These are phyloP conservation scores for Amphiprion clarkii DNA, from an alignment of 2,797 vertebrate genomes.

Conservation along the genomic window DNA sequence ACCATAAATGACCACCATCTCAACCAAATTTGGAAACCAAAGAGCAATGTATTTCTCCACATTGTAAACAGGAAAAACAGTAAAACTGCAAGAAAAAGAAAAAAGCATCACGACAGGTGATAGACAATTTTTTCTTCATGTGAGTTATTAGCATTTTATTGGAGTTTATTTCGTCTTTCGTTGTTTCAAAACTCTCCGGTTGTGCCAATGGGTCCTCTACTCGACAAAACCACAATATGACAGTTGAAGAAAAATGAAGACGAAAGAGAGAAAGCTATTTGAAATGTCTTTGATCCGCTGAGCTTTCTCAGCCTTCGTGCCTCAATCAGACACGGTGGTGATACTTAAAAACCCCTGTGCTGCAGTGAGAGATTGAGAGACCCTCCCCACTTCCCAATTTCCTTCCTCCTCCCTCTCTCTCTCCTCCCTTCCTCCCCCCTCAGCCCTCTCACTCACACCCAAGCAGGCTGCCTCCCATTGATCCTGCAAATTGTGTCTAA, in stretches of 20 bases:
- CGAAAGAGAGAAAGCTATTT: slow-evolving; percentile 67
- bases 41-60: too few relatives aligned
- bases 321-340: slow-evolving; percentile 79
- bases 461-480: slow-evolving; percentile 77
- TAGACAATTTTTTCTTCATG: slow-evolving; percentile 32
- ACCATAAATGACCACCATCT: too few relatives aligned
- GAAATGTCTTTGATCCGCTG: slow-evolving; percentile 81
- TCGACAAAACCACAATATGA: slow-evolving; percentile 52
- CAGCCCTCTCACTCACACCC: slow-evolving; percentile 43
- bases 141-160: slow-evolving; percentile 54
- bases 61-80: slow-evolving; percentile 2
- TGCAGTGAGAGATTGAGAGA: slow-evolving; percentile 64
- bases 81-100: not conserved
- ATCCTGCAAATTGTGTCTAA: slow-evolving; percentile 85
- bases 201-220: slow-evolving; percentile 41
- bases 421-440: slow-evolving; percentile 12
- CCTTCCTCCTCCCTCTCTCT: slow-evolving; percentile 25
- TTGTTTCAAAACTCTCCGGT: slow-evolving; percentile 57
- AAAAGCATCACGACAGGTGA: slow-evolving; percentile 17
- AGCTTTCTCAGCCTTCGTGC: slow-evolving; percentile 73
- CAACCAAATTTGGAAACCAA: too few relatives aligned
- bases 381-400: slow-evolving; percentile 50
- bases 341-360: slow-evolving; percentile 73
- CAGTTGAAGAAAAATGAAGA: slow-evolving; percentile 36
- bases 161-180: slow-evolving; percentile 55